Evolutionary conservation across 2,113 vertebrate species (phyloP), one percentile per base, ranked within the genome.

Genomic region (Otis tarda): DNA sequence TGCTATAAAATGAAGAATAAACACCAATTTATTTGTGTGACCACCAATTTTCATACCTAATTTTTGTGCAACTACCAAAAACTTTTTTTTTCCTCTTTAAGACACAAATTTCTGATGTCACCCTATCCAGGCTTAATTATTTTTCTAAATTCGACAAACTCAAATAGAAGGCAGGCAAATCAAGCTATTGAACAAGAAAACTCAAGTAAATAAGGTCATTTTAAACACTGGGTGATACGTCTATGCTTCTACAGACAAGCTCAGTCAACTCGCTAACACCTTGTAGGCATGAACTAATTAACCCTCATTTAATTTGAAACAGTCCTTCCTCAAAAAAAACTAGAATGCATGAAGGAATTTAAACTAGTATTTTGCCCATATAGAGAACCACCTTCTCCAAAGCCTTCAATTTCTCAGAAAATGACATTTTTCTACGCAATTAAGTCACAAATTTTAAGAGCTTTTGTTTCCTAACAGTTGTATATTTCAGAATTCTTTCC

Each of bases 1-100:
- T 37, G 98, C 99, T 96, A 97, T 80, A 98, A 97, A 33, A 28
- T 25, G 80, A 94, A 37, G 53, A 67, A 87, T 35, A 59, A 57
- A 80, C 43, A 75, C 12, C 53, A 25, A 9, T 57, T 76, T 50
- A 65, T 50, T 59, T 39, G 71, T 4, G 7, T 3, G 4, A 69
- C 23, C 83, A 63, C 45, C 57, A 57, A 61, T 22, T 78, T 78
- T 82, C 23, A 30, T 8, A 33, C 49, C 45, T 49, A 12, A n/a
- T 87, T 83, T 64, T 64, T 15, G 12, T 49, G 57, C 19, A 37
- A 17, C 69, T 57, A 56, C 7, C 24, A 17, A 55, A 64, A 47
- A 15, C 4, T 4, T 19, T 16, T 35, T 43, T 27, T 37, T 31
- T 45, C 87, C 60, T 14, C 19, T 53, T 12, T 9, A 59, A 64